A percentile compares a stretch with the other conserved stretches of the same genome.
Conservation (phyloP, 2,113 vertebrate species). For the Charadrius vociferus region DNA sequence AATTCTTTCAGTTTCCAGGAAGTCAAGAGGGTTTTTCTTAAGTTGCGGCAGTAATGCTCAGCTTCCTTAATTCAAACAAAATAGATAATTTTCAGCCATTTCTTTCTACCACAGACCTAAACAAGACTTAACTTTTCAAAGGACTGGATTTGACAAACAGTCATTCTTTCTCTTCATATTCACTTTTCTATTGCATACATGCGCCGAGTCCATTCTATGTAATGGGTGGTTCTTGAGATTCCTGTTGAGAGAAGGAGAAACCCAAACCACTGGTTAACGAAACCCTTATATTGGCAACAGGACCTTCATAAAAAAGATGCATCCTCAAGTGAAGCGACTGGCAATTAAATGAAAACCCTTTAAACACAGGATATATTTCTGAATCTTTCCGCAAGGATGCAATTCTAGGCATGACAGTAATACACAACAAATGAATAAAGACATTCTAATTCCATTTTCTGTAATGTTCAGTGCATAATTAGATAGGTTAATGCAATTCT, state of each 20-base stretch:
- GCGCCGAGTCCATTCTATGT: neutral
- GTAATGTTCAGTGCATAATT: neutral
- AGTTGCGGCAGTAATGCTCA: slow-evolving; percentile 42
- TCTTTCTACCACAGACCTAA: neutral
- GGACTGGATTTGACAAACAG: neutral
- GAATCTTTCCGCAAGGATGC: neutral
- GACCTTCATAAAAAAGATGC: neutral
- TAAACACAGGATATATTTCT: neutral
- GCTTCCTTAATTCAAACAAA: slow-evolving; percentile 72
- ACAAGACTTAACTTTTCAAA: neutral
- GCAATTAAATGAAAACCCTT: neutral
- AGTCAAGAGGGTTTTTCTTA: slow-evolving; percentile 73
- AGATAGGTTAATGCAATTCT: neutral
- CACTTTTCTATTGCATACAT: neutral
- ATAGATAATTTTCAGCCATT: neutral
- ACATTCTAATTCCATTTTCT: neutral
- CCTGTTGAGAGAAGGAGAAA: neutral
- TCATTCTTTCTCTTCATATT: neutral
- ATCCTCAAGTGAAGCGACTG: neutral
- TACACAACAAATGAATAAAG: neutral
- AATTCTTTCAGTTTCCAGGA: slow-evolving; percentile 80
- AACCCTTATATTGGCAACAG: neutral
- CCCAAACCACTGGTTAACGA: neutral
- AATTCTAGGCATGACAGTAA: neutral
- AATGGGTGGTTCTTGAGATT: neutral